phyloP scores from a whole-genome alignment of 2,113 vertebrate species.

The Poeciliopsis occidentalis region DNA sequence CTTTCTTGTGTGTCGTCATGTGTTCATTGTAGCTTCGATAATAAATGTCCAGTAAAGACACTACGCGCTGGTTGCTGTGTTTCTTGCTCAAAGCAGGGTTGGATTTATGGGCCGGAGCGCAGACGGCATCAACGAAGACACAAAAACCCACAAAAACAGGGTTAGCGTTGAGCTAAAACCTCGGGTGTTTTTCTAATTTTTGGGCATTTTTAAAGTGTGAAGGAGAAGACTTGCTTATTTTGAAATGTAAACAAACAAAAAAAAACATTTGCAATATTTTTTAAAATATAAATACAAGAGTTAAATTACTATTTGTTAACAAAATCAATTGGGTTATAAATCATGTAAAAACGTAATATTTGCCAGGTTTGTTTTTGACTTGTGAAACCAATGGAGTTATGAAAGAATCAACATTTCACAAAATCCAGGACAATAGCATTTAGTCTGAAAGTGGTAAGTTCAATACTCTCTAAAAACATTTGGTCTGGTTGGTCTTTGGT shows the following conservation, averaged over 20 bases:
- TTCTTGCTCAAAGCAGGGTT: slow-evolving; percentile 33
- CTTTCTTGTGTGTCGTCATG: slow-evolving; percentile 44
- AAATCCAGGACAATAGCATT: neutral
- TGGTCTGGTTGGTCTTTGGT: no score
- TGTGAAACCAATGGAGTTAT: neutral
- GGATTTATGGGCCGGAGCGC: neutral
- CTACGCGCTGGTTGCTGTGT: slow-evolving; percentile 26
- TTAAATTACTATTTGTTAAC: neutral
- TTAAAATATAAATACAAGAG: neutral
- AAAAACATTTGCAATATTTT: no score
- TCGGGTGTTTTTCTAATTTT: neutral
- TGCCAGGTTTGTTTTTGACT: neutral
- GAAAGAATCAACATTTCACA: neutral
- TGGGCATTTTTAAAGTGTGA: neutral
- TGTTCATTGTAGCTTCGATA: slow-evolving; percentile 32
- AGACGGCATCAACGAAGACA: neutral
- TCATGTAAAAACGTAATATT: neutral
- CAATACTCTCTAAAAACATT: neutral
- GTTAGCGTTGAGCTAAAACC: neutral
- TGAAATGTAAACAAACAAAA: neutral
- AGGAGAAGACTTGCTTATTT: neutral
- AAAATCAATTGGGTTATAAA: neutral
- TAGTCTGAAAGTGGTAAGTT: neutral
- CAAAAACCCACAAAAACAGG: no score
- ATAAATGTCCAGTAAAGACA: slow-evolving; percentile 27